Conservation (phyloP, 2,113 vertebrate genomes). For the Nipponia nippon region DNA sequence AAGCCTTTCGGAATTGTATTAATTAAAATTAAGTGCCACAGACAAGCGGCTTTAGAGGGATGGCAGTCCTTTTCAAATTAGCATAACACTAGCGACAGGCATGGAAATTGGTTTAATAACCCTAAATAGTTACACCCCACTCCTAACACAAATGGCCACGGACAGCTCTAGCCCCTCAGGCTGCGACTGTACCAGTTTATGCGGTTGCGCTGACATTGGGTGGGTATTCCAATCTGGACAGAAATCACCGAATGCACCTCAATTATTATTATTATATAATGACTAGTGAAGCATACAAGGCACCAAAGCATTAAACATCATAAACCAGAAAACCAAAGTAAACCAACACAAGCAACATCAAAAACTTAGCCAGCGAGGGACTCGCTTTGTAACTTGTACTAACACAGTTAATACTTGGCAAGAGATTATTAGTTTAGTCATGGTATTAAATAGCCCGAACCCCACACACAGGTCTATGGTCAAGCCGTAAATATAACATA, state of each 20-base stretch:
- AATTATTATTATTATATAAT: background rate
- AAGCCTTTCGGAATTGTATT: constrained; percentile 53
- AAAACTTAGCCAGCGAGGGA: background rate
- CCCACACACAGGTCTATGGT: background rate
- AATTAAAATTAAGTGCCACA: constrained; percentile 59
- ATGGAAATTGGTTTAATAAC: constrained; percentile 87
- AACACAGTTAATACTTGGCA: background rate
- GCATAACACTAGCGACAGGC: constrained; percentile 73
- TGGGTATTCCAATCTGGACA: background rate
- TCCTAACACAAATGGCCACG: constrained; percentile 75
- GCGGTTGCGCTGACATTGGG: constrained; percentile 51
- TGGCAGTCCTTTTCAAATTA: constrained; percentile 61
- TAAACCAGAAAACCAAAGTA: background rate
- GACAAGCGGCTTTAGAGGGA: constrained; percentile 47
- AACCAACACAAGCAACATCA: background rate
- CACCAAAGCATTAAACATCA: background rate
- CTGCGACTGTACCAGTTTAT: constrained; percentile 63
- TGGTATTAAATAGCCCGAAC: background rate
- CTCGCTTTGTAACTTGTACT: background rate
- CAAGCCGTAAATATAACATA: background rate
- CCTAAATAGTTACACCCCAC: constrained; percentile 66
- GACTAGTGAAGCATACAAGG: constrained; percentile 15
- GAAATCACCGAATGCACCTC: background rate
- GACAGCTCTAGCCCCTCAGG: constrained; percentile 77
- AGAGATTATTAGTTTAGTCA: background rate